These are phyloP conservation scores for Cephus pulcher DNA, from an alignment of 2,888 invertebrate species.

Conservation along the genomic window DNA sequence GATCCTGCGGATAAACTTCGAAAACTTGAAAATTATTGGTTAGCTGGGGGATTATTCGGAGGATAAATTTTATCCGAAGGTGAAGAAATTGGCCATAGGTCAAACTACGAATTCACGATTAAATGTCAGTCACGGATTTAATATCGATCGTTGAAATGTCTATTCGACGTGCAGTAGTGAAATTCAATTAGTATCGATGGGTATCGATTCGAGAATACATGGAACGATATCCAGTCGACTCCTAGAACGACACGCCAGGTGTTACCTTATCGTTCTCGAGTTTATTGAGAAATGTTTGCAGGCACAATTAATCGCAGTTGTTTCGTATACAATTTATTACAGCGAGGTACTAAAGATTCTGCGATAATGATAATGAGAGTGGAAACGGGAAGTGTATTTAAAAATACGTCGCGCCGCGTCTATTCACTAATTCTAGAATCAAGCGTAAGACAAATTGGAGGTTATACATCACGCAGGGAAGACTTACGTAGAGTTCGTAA, in stretches of 20 bases:
- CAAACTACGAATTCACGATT: background rate
- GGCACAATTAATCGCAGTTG: too few relatives aligned
- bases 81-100: too few relatives aligned
- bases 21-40: too few relatives aligned
- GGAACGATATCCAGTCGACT: background rate
- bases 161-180: background rate
- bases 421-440: background rate
- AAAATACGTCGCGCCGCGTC: background rate
- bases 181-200: background rate
- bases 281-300: background rate
- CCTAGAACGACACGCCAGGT: background rate
- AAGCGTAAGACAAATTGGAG: background rate
- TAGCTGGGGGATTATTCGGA: too few relatives aligned
- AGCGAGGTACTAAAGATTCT: background rate
- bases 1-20: too few relatives aligned
- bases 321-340: background rate
- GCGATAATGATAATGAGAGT: background rate
- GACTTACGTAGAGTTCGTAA: background rate
- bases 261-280: slow-evolving; percentile 3
- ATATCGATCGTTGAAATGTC: background rate
- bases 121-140: background rate
- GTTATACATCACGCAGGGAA: background rate
- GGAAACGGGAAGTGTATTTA: background rate
- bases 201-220: background rate
- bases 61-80: too few relatives aligned